Evolutionary conservation across 2,888 invertebrate genomes (phyloP), one percentile per base, ranked within the genome.

Genomic region (Crossocerus cetratus): DNA sequence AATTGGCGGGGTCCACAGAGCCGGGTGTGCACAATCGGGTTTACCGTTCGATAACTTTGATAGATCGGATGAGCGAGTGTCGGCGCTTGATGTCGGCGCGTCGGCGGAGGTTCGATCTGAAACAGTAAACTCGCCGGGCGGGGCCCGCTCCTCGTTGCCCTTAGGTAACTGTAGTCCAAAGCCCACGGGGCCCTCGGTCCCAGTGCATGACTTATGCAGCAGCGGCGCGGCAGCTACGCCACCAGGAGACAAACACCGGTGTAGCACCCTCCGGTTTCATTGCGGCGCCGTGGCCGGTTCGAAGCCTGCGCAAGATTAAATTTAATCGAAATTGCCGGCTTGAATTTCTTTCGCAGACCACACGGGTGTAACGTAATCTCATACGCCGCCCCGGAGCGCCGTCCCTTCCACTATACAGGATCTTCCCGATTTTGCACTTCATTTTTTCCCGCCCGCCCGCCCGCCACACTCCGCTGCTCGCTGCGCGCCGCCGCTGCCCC

Each of bases 271-370:
- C 76, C 82, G 80, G 80, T 83, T 84, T 84, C 84, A 84, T 82
- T 76, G 78, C 77, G 74, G 76, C 79, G 76, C 76, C 56, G 70
- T 67, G 64, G 49, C 58, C 81, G 78, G 78, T 82, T 81, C 84
- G 77, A 80, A 83, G 82, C 77, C 78, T 80, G 82, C 80, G 74
- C 81, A 85, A 83, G 85, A 82, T 84, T 82, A 84, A 85, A 83
- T 85, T 85, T 83, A 85, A 82, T 85, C 84, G 83, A 84, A 85
- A 85, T 85, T 85, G 83, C 83, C 84, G 82, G 83, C 85, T 85
- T 85, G 84, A 84, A 81, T 85, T 85, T 85, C 85, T 82, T 84
- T 76, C 81, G 77, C 83, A 77, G 84, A 83, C 83, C 85, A 82
- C 77, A 77, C 81, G 75, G 76, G 71, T 78, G 82, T 83, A 84